Base-by-base conservation (phyloP, 2,888 invertebrate genomes). In the Acrobasis suavella region DNA sequence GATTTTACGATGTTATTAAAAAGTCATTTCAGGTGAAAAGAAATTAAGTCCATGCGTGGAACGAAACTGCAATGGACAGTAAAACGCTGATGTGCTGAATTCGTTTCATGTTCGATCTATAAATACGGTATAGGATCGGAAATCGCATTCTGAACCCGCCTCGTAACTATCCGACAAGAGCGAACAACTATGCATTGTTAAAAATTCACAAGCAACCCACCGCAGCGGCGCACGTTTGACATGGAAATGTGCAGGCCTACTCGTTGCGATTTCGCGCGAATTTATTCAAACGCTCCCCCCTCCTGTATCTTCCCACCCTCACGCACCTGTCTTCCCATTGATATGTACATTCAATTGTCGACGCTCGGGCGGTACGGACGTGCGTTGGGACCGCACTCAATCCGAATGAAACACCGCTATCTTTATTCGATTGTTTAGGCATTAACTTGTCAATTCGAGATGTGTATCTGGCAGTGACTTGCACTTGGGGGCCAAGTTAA, bases 201-300 rank as follows among this genome's bases (percentile, higher is more conserved):
- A 86, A 89, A 89, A 88, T 87, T 85, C 86, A 86, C 83, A 77
- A 79, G 76, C 72, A 66, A 46, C 73, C 72, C 72, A 72, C 72
- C 73, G 73, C 72, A 71, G 74, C 74, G 69, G 67, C 49, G 70
- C 69, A 71, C 87, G 88, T 91, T 91, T 91, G 91, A 89, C 88
- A 91, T 91, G 91, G 85, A 85, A 91, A 91, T 91, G 85, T 74
- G 76, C 78, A 77, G 71, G 83, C 81, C 82, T 82, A 79, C 80
- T 75, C 81, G 81, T 74, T 77, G 80, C 79, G 78, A 81, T 77
- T 77, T 78, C 73, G 76, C 81, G 76, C 76, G 76, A 83, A 87
- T 85, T 80, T 85, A 86, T 86, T 85, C 85, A 83, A 82, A 85
- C 79, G 70, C 69, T 62, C 67, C 65, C 66, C 68, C 66, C 51